Evolutionary conservation across 2,113 vertebrate species (phyloP).

Genomic region (Pristiophorus japonicus): DNA sequence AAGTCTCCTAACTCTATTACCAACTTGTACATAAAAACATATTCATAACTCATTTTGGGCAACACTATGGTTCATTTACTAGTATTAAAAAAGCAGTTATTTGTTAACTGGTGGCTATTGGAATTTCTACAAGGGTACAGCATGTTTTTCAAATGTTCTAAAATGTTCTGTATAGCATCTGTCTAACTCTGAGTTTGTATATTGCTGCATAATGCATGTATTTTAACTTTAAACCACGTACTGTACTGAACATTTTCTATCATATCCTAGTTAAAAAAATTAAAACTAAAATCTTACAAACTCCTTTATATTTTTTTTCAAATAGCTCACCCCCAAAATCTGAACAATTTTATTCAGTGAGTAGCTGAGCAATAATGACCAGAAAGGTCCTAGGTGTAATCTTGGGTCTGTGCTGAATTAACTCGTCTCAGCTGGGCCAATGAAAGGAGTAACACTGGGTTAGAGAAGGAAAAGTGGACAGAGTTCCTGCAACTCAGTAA

Average conservation of each 20-base stretch:
- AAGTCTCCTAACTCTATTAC: neutral
- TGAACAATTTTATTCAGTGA: neutral
- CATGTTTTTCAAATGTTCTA: neutral
- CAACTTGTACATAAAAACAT: neutral
- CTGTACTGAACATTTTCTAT: neutral
- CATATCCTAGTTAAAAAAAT: neutral
- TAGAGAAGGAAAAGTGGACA: neutral
- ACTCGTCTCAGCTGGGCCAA: neutral
- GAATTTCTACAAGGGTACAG: constrained; percentile 29
- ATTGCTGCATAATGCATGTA: neutral
- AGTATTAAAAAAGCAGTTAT: neutral
- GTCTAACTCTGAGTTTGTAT: neutral
- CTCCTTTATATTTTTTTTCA: neutral
- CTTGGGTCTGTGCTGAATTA: neutral
- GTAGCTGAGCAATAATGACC: neutral
- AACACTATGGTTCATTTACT: neutral
- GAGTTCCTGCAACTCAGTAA: no score
- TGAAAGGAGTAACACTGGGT: neutral
- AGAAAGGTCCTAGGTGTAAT: neutral
- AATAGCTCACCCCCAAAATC: neutral
- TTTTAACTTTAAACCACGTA: neutral
- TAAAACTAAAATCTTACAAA: neutral
- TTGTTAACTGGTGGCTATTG: neutral
- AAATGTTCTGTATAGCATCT: neutral
- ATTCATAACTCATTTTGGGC: neutral